Base-by-base conservation (phyloP, 2,113 vertebrate species). In the Chascanopsetta lugubris region DNA sequence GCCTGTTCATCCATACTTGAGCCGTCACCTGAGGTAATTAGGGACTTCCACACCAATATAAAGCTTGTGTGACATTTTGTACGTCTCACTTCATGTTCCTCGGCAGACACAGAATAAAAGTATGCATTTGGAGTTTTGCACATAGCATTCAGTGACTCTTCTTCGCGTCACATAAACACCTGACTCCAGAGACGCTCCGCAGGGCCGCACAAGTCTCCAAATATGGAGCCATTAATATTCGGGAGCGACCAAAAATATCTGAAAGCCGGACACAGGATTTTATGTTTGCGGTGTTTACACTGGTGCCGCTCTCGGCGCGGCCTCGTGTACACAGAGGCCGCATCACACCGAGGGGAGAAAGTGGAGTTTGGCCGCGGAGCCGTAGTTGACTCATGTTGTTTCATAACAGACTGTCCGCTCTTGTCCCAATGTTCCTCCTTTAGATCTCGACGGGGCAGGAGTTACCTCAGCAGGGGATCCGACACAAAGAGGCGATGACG, bases 121-220 rank as follows among this genome's bases (percentile, higher is more conserved):
- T 65, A 21, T 80, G 50, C 30, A 61, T 78, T 56, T 61, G n/a
- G 54, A 49, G 42, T 36, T 63, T 32, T n/a, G 30, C 29, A 49
- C 55, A 45, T 64, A 57, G 56, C 43, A 58, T 29, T 43, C 70
- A 61, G 55, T 69, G 72, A 87, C 69, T 79, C 55, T 64, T 66
- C 17, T 8, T 46, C 8, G 69, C 62, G 79, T 85, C 75, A 83
- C 78, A 67, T 83, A 87, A 85, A 88, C 82, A 87, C 27, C 77
- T 17, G 56, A 84, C 72, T 77, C 69, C 69, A 6, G 22, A 62
- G 68, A 82, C 51, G 29, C 38, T 77, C 1, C 30, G 45, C 72
- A 85, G 78, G 29, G 7, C 45, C 18, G 75, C 20, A 4, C 20
- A 18, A 53, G 46, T 54, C 77, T 53, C 84, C 85, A 82, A 84